A percentile compares a stretch with the other conserved stretches of the same genome.
phyloP scores from a whole-genome alignment of 2,113 vertebrate species.

The Zosterops lateralis region DNA sequence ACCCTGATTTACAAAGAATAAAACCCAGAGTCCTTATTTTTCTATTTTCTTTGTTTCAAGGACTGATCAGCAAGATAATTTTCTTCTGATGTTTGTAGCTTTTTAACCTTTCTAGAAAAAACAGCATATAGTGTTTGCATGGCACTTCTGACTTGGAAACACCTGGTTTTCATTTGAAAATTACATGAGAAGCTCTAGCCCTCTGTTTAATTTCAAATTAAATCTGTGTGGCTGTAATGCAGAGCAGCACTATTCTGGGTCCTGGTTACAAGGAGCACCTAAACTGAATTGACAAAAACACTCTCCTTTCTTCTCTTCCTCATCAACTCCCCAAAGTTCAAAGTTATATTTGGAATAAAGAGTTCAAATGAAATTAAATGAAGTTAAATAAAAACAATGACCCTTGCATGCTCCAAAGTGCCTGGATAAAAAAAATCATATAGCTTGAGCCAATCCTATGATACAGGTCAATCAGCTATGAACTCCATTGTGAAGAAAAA shows the following conservation, averaged over 20 bases:
- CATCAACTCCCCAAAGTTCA: not conserved
- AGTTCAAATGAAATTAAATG: not conserved
- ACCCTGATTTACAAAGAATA: not conserved
- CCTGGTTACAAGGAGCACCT: not conserved
- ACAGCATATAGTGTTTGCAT: not conserved
- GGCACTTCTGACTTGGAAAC: not conserved
- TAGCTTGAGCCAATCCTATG: not conserved
- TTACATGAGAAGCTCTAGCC: constrained; percentile 27
- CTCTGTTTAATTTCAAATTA: constrained; percentile 47
- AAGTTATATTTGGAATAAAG: constrained; percentile 6
- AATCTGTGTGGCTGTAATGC: constrained; percentile 39
- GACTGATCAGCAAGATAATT: not conserved
- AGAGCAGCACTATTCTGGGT: not conserved
- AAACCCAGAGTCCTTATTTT: not conserved
- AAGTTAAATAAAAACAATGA: not conserved
- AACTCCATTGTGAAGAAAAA: not conserved
- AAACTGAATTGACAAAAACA: constrained; percentile 17
- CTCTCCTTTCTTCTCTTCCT: not conserved
- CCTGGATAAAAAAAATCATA: not conserved
- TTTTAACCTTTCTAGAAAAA: constrained; percentile 13
- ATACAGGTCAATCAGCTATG: not conserved
- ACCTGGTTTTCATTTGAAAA: constrained; percentile 56
- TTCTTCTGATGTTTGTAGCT: not conserved
- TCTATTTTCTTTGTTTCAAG: not conserved
- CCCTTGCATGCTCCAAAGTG: not conserved